Base-by-base conservation (phyloP, 2,113 vertebrate species). In the Pavo muticus region DNA sequence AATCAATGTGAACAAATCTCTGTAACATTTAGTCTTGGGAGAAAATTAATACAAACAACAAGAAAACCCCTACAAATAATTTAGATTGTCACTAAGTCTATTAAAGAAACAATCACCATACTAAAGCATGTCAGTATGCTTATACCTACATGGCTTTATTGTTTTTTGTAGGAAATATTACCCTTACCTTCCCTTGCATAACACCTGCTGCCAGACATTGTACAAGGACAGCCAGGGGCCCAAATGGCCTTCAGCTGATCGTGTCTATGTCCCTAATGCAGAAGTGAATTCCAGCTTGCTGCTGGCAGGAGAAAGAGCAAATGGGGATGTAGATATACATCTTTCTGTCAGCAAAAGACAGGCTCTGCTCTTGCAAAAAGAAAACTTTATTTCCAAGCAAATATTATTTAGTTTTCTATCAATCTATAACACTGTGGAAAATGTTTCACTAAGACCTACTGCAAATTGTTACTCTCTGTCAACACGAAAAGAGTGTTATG, bases 271-370 rank as follows among this genome's bases (percentile, higher is more conserved):
- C 59, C 74, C 37, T 79, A 72, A 79, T 4, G 11, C 44, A 84
- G 32, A 64, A 8, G 30, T 4, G 5, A 68, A 1, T 87, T 71
- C n/a, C 54, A 78, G 20, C 14, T 82, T 56, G 44, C 70, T 78
- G 44, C 44, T 39, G 61, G 52, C n/a, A 91, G 71, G 19, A 84
- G 40, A 88, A 75, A 85, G 45, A 32, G n/a, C 50, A 57, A 15
- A 39, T 39, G 32, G 91, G 17, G 59, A 60, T 89, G 81, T 76
- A 91, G 74, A 93, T 56, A 50, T 6, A 6, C 12, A 73, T 84
- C 86, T 84, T 93, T 50, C 59, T 77, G 42, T 47, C 72, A 78
- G 77, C 42, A 88, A 64, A 91, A 74, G 37, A 83, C 57, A 90
- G 91, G 11, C 7, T 67, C 3, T 48, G 30, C 63, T 68, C 39